A percentile compares a stretch with the other conserved stretches of the same genome.
Evolutionary conservation across 1,140 invertebrate species (phyloP).

Genomic region (Pseudomyrmex pallidus): DNA sequence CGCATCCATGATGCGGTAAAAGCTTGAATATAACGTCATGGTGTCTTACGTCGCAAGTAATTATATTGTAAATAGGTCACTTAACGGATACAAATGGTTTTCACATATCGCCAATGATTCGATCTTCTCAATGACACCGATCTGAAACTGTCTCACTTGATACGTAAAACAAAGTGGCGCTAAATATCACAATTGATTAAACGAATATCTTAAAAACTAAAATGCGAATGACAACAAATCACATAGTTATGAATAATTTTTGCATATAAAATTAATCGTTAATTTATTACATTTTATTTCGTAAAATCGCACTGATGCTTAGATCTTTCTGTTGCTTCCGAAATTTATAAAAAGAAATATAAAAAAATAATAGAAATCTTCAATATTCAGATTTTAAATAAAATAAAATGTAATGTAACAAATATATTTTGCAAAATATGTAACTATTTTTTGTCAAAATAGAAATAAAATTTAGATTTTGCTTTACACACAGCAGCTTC

Average conservation of each 20-base stretch:
- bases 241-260: not conserved
- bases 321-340: too few relatives aligned
- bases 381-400: too few relatives aligned
- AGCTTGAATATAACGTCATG: slow-evolving; percentile 38
- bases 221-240: not conserved
- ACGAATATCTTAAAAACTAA: not conserved
- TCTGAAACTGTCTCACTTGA: not conserved
- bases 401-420: too few relatives aligned
- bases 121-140: slow-evolving; percentile 1
- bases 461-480: too few relatives aligned
- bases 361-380: too few relatives aligned
- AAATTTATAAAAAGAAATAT: too few relatives aligned
- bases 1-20: slow-evolving; percentile 11
- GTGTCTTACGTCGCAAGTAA: slow-evolving; percentile 1
- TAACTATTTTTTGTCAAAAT: too few relatives aligned
- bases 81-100: slow-evolving; percentile 17
- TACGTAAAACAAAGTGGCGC: not conserved
- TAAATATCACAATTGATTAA: not conserved
- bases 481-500: too few relatives aligned
- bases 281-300: not conserved
- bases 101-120: slow-evolving; percentile 8
- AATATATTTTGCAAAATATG: too few relatives aligned
- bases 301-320: too few relatives aligned
- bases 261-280: too few relatives aligned
- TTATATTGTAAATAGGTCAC: slow-evolving; percentile 47